Conservation (phyloP, 1,140 invertebrate genomes). For the Diprion similis region DNA sequence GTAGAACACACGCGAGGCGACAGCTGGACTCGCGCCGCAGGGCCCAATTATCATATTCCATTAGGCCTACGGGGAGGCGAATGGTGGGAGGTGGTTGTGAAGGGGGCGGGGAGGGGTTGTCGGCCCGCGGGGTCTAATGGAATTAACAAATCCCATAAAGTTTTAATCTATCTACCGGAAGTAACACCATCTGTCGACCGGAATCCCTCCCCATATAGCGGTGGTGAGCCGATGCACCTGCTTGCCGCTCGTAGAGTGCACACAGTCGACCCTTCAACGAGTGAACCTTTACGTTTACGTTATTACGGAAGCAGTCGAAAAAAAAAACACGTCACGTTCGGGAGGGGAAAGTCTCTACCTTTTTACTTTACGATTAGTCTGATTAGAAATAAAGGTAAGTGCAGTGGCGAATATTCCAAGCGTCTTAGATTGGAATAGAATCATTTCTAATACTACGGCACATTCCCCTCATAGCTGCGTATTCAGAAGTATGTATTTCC, state of each 20-base stretch:
- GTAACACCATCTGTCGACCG: conserved; percentile 48
- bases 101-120: background rate
- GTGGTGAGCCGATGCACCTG: background rate
- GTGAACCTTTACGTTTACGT: too few species aligned
- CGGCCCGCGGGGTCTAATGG: conserved; percentile 27
- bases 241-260: background rate
- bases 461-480: too few species aligned
- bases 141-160: conserved; percentile 38
- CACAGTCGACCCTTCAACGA: too few species aligned
- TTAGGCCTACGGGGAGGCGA: conserved; percentile 12
- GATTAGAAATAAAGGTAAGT: too few species aligned
- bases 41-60: conserved; percentile 28
- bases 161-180: conserved; percentile 49
- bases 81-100: background rate
- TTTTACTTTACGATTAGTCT: too few species aligned
- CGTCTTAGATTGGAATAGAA: too few species aligned
- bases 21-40: conserved; percentile 4
- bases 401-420: too few species aligned
- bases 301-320: too few species aligned
- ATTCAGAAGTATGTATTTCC: too few species aligned
- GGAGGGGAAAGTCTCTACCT: too few species aligned
- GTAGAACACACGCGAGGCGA: conserved; percentile 3
- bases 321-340: too few species aligned
- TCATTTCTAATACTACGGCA: too few species aligned
- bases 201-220: conserved; percentile 11